phyloP scores from a whole-genome alignment of 2,797 vertebrate species.

The Masticophis lateralis region DNA sequence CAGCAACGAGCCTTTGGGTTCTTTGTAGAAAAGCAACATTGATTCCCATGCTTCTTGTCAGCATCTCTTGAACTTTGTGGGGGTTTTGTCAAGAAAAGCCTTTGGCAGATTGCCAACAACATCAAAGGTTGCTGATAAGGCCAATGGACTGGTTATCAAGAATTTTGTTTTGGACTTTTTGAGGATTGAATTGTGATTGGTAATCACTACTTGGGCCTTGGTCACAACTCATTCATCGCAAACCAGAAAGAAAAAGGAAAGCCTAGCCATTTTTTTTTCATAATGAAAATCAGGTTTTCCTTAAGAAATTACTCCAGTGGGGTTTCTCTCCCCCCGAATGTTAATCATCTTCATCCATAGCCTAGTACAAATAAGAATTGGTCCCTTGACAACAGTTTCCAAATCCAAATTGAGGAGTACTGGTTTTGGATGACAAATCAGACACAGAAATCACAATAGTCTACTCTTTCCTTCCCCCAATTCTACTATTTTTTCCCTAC shows the following conservation, averaged over 20 bases:
- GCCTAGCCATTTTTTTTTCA: neutral
- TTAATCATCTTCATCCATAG: neutral
- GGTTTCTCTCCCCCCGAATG: accelerated
- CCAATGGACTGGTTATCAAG: too few species aligned
- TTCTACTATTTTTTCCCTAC: neutral
- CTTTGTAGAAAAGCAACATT: too few species aligned
- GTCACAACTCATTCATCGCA: neutral
- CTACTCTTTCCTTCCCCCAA: neutral
- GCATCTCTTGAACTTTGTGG: too few species aligned
- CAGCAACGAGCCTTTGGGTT: too few species aligned
- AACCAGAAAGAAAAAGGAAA: neutral
- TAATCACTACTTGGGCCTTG: too few species aligned
- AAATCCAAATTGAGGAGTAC: neutral
- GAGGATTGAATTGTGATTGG: too few species aligned
- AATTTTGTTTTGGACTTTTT: too few species aligned
- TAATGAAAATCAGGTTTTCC: neutral
- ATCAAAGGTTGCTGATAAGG: too few species aligned
- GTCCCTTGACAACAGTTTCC: neutral
- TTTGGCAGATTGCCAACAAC: too few species aligned
- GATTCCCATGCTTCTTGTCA: too few species aligned
- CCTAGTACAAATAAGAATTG: too few species aligned
- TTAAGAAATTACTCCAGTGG: neutral
- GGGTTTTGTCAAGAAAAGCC: too few species aligned
- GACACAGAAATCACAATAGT: neutral
- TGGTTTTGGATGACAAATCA: neutral